Evolutionary conservation across 2,888 invertebrate genomes (phyloP), one percentile per base, ranked within the genome.

Genomic region (Mythimna vitellina): DNA sequence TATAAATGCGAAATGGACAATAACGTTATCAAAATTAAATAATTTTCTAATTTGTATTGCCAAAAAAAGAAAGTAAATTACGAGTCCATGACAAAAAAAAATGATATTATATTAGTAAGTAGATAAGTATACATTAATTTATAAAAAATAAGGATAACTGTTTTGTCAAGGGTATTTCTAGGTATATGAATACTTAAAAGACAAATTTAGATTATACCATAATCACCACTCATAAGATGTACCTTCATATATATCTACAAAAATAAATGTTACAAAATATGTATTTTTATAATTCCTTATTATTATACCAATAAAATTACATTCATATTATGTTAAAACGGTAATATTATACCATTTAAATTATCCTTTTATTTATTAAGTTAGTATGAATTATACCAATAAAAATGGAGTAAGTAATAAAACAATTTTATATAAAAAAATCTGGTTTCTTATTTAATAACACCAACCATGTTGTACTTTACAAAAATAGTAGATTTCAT

Each of bases 381-480:
- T 63, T 63, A 63, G 22, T 42, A 17, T 51, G 57, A 54, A 58
- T 57, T 61, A 61, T 71, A 65, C 38, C 29, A 62, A 64, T 54
- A 46, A 61, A 46, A 62, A 67, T 46, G 35, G 58, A 69, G 56
- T 35, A 46, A 79, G 3, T 57, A 82, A 79, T 80, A 74, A 84
- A 82, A 75, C 64, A 46, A 65, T 51, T 63, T 83, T 67, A 20
- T 66, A 65, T 63, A 69, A 10, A 67, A 80, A 60, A 60, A 73
- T 42, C 42, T 58, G 63, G 38, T 73, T 73, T 77, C 70, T 80
- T 80, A 73, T 80, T 84, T 63, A 63, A 67, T 68, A 68, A 71
- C 65, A 80, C 71, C 81, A 83, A 67, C 70, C 81, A 73, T 60
- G 60, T 83, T 84, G 72, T 81, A 82, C 69, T 83, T 80, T 67